Conservation (phyloP, 2,113 vertebrate species). For the Hypanus sabinus region DNA sequence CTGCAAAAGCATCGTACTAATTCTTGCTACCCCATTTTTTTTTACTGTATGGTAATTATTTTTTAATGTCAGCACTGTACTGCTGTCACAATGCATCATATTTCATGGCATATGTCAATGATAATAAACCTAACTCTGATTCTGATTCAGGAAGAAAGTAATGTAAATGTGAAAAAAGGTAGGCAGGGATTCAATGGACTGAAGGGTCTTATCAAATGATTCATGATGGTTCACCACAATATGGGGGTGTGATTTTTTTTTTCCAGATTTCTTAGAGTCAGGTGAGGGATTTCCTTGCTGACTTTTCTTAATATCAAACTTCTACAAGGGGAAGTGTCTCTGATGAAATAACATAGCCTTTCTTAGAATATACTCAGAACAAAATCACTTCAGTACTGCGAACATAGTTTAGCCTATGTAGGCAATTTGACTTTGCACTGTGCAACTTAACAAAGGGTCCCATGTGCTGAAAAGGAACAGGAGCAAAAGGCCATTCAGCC, state of each 20-base stretch:
- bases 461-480: neutral
- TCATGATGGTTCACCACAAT: neutral
- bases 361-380: conserved; percentile 24
- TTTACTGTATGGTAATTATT: too few relatives aligned
- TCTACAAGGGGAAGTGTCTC: neutral
- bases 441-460: neutral
- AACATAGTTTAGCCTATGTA: neutral
- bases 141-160: too few relatives aligned
- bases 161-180: too few relatives aligned
- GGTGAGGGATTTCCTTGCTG: neutral
- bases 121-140: too few relatives aligned
- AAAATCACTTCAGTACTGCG: neutral
- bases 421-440: neutral
- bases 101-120: too few relatives aligned
- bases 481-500: too few relatives aligned
- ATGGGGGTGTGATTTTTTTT: neutral
- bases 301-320: neutral
- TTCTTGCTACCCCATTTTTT: too few relatives aligned
- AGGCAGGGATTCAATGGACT: too few relatives aligned
- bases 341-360: neutral
- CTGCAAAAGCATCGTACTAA: too few relatives aligned
- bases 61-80: too few relatives aligned
- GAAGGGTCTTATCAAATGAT: neutral
- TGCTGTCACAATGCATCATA: too few relatives aligned
- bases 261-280: neutral